These are phyloP conservation scores for Brachirus orientalis DNA, from an alignment of 2,113 vertebrate genomes.

Conservation along the genomic window DNA sequence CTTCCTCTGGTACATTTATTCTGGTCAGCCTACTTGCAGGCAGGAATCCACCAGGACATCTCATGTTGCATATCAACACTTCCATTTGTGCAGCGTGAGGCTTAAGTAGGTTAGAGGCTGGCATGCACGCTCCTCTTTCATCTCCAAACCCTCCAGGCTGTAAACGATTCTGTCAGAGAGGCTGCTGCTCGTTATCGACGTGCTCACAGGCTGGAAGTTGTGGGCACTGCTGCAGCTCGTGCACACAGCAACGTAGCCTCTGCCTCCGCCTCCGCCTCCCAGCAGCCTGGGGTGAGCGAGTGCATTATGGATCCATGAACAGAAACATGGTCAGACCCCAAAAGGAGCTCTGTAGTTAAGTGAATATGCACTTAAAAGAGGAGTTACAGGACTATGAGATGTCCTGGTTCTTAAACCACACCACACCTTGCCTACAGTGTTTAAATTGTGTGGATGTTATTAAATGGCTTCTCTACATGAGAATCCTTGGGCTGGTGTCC, in stretches of 20 bases:
- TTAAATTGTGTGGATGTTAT: conserved; percentile 15
- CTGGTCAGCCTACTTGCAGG: conserved; percentile 68
- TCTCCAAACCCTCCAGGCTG: conserved; percentile 69
- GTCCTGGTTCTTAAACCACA: conserved; percentile 24
- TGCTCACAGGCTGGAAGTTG: conserved; percentile 58
- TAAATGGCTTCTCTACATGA: conserved; percentile 38
- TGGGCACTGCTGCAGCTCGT: conserved; percentile 29
- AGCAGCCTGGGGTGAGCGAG: conserved; percentile 36
- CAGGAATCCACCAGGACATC: conserved; percentile 75
- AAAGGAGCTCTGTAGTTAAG: conserved; percentile 4
- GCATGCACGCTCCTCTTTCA: conserved; percentile 66
- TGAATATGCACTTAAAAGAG: conserved; percentile 15
- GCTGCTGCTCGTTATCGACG: conserved; percentile 74
- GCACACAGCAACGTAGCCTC: conserved; percentile 20
- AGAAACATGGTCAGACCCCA: conserved; percentile 5
- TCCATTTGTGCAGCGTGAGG: conserved; percentile 71
- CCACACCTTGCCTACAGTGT: conserved; percentile 6
- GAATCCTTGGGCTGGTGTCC: conserved; percentile 17
- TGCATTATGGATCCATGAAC: conserved; percentile 31
- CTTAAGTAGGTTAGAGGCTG: conserved; percentile 76
- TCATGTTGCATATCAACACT: conserved; percentile 79
- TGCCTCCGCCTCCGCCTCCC: not conserved
- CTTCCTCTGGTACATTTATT: conserved; percentile 75
- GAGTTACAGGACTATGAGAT: not conserved
- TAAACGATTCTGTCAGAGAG: conserved; percentile 75